Evolutionary conservation across 2,113 vertebrate species (phyloP), one percentile per base, ranked within the genome.

Genomic region (Calyptommatus sinebrachiatus): DNA sequence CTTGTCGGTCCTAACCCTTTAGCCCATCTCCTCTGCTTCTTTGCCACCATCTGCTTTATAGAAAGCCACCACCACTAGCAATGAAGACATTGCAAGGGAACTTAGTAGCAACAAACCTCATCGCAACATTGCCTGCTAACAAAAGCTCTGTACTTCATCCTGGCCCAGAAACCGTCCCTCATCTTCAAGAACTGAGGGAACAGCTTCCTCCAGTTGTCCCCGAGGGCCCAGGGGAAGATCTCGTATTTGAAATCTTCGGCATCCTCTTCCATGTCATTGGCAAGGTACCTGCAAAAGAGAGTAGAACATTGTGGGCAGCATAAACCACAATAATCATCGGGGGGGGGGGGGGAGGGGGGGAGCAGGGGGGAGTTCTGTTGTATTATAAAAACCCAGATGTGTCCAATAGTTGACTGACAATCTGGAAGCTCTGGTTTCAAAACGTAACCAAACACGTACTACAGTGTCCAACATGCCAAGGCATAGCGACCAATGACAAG

Each of bases 201-300:
- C 1, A 61, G 63, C 2, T 28, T 77, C 2, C 71, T 78, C 92
- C 92, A 92, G 1, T 77, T 63, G 1, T 73, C 69, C 0, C 92
- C 92, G 11, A 92, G 81, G 0, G 92, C 92, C 94, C 93, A 91
- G 0, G 87, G 90, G 0, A 94, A 90, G 73, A 94, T 92, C 74
- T 86, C 84, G 18, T 86, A 92, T 48, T 94, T 94, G 65, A 86
- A 86, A 6, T 94, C 90, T 77, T 94, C 92, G 16, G 85, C 73
- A 2, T 94, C 92, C 69, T 95, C 94, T 67, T 93, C 93, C 93
- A 93, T 91, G 80, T 94, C 94, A 9, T 89, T 95, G 0, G 93
- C 92, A 61, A 95, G 86, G 86, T 91, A 94, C 74, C 92, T 94
- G 73, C 0, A 1, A 3, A 41, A 46, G n/a, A 26, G 31, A 11